phyloP scores from a whole-genome alignment of 2,888 invertebrate genomes.

The Encarsia formosa region DNA sequence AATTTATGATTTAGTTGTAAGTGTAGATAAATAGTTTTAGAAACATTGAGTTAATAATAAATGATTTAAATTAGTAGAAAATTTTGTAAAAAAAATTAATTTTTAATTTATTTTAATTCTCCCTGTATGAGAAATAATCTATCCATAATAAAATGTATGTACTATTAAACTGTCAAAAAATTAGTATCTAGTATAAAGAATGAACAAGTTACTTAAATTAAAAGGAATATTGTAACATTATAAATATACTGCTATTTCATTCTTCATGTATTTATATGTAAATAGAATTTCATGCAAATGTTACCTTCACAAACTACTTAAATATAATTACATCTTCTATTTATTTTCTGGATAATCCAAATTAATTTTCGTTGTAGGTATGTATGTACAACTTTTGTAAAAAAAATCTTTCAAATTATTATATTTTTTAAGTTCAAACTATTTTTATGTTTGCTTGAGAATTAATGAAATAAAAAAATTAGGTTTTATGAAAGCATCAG shows the following conservation, averaged over 20 bases:
- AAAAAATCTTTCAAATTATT: background rate
- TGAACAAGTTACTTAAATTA: conserved; percentile 7
- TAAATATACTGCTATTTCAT: conserved; percentile 28
- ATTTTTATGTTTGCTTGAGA: conserved; percentile 27
- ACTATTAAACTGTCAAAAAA: no score
- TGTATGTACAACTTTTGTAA: background rate
- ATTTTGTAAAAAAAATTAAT: no score
- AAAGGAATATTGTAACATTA: conserved; percentile 10
- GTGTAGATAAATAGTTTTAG: no score
- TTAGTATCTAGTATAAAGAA: background rate
- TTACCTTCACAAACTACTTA: background rate
- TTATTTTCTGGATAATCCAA: conserved; percentile 11
- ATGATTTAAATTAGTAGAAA: no score
- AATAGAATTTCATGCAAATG: conserved; percentile 36
- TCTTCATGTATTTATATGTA: conserved; percentile 42
- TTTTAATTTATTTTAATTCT: no score
- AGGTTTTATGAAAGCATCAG: conserved; percentile 25
- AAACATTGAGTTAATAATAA: no score
- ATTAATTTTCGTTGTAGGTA: no score
- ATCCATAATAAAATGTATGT: no score
- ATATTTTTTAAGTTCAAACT: background rate
- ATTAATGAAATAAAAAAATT: conserved; percentile 25
- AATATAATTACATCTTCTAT: background rate
- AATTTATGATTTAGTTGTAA: no score
- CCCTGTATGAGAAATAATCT: no score